Percentiles rank a stretch among this genome's conserved stretches.
Conservation (phyloP, 2,113 vertebrate species). For the Indicator maculatus region DNA sequence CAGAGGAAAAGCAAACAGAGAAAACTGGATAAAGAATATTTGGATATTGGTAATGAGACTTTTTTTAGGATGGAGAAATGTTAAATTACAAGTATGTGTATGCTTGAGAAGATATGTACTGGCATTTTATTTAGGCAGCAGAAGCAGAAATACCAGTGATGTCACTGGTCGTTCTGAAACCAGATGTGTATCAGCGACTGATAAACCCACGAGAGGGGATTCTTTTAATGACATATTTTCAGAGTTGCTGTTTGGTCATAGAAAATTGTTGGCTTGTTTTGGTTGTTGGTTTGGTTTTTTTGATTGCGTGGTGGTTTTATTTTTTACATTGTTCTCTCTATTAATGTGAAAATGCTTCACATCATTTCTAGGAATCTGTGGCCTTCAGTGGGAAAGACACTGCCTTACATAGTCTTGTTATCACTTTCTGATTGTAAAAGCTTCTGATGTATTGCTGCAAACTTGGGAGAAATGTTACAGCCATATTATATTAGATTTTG, state of each 20-base stretch:
- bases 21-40: neutral
- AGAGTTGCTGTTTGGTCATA: neutral
- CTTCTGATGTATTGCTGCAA: neutral
- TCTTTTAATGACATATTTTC: neutral
- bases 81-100: neutral
- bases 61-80: neutral
- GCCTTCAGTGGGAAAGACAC: neutral
- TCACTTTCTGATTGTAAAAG: neutral
- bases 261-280: no score
- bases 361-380: neutral
- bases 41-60: neutral
- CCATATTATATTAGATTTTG: neutral
- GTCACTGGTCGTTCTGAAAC: neutral
- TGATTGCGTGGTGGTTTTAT: neutral
- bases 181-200: neutral
- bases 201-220: neutral
- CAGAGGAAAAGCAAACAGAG: neutral
- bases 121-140: neutral
- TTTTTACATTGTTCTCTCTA: neutral
- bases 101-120: neutral
- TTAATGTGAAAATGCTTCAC: neutral
- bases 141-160: neutral
- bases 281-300: neutral
- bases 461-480: neutral
- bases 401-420: neutral